Evolutionary conservation across 2,797 vertebrate genomes (phyloP).

Genomic region (Spinus pinus): DNA sequence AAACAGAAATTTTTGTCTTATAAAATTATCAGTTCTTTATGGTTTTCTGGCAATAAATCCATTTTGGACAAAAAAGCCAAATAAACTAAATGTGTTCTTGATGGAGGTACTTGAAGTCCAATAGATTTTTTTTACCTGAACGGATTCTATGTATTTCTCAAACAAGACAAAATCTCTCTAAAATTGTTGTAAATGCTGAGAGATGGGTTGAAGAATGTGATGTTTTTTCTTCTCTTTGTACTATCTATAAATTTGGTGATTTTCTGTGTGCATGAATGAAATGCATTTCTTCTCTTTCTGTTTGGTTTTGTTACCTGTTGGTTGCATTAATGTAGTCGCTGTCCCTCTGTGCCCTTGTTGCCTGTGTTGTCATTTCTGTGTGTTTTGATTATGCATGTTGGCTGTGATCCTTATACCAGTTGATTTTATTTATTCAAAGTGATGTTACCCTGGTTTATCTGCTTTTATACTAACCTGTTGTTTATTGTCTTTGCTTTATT

Average conservation of each 20-base stretch:
- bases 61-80: background rate
- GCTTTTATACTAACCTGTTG: slow-evolving; percentile 84
- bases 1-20: background rate
- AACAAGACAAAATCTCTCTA: background rate
- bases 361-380: background rate
- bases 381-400: slow-evolving; percentile 17
- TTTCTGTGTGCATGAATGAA: background rate
- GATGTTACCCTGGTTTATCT: slow-evolving; percentile 51
- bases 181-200: background rate
- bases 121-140: background rate
- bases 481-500: slow-evolving; percentile 78
- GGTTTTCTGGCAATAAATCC: background rate
- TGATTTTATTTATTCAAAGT: slow-evolving; percentile 55
- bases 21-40: background rate
- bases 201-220: background rate
- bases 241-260: background rate
- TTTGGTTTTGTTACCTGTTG: slow-evolving; percentile 23
- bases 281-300: background rate
- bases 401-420: slow-evolving; percentile 37
- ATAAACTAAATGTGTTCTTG: background rate
- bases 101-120: background rate
- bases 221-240: background rate
- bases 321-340: background rate
- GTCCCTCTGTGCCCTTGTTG: background rate
- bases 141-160: slow-evolving; percentile 25